Evolutionary conservation across 2,113 vertebrate genomes (phyloP).

Genomic region (Phylloscopus trochilus): DNA sequence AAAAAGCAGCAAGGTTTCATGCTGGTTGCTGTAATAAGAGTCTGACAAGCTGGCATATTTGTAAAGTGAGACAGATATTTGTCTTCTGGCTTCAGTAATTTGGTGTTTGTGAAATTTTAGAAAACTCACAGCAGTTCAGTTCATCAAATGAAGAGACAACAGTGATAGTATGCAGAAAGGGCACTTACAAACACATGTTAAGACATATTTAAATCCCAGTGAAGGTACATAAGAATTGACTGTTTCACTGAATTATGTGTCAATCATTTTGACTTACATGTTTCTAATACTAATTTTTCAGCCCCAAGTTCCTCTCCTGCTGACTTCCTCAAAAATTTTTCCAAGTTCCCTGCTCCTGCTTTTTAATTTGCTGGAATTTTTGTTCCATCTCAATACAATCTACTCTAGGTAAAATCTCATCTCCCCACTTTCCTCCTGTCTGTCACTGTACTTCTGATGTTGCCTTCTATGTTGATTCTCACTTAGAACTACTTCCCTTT

Average conservation of each 20-base stretch:
- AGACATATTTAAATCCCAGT: not conserved
- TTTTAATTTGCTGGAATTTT: not conserved
- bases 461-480: not conserved
- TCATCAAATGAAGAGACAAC: not conserved
- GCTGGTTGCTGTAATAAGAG: not conserved
- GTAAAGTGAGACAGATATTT: slow-evolving; percentile 1
- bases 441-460: not conserved
- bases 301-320: not conserved
- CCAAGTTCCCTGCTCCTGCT: not conserved
- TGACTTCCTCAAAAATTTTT: not conserved
- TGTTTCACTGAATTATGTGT: not conserved
- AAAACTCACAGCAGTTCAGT: not conserved
- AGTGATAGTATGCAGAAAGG: not conserved
- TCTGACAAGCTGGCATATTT: not conserved
- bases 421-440: not conserved
- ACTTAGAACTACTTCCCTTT: not conserved
- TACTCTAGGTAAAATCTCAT: not conserved
- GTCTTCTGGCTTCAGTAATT: not conserved
- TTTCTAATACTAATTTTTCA: not conserved
- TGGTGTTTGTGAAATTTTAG: not conserved
- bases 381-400: not conserved
- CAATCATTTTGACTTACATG: not conserved
- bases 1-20: not conserved
- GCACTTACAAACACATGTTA: not conserved
- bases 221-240: not conserved